Base-by-base conservation (phyloP, 2,888 invertebrate species). In the Cylloceria caligata region DNA sequence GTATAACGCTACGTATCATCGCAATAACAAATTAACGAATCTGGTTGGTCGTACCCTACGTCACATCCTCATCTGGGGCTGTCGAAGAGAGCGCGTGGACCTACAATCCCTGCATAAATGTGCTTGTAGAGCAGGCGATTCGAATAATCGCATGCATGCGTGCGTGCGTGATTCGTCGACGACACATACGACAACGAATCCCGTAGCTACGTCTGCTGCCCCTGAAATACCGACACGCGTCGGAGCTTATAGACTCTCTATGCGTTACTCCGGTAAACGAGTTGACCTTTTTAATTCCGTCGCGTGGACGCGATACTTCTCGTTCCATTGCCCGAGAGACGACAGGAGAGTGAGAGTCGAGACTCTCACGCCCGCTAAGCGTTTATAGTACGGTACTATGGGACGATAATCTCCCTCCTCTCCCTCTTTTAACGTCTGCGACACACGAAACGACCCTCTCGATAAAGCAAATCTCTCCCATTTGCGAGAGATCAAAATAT, bases 21-120 rank as follows among this genome's bases (percentile, higher is more conserved):
- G 87, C 85, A 88, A 88, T 89, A 86, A 87, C 87, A 86, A 89
- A 90, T 90, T 90, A 87, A 86, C 88, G 85, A 89, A 89, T 87
- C 87, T 86, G 86, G n/a, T n/a, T 57, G 67, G 19, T 2, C 76
- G 85, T 69, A 80, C n/a, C 27, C 42, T 83, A 87, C 89, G 90
- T 90, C 89, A 90, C 88, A 90, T 90, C 90, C 90, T 90, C 89
- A 88, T 89, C 75, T 60, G 57, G 11, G 47, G 21, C 11, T 55
- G 65, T 34, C 55, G 34, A 36, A 45, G 19, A 60, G 39, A 60
- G 19, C 34, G 16, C 34, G 64, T 19, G 62, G 34, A 36, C 13
- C 39, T 57, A 42, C 16, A 57, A 57, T 55, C 68, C 75, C 60
- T 34, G 74, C 68, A 69, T 74, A 73, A 80, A 76, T 69, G 57